Conservation (phyloP, 1,140 invertebrate genomes). For the Archegozetes longisetosus region DNA sequence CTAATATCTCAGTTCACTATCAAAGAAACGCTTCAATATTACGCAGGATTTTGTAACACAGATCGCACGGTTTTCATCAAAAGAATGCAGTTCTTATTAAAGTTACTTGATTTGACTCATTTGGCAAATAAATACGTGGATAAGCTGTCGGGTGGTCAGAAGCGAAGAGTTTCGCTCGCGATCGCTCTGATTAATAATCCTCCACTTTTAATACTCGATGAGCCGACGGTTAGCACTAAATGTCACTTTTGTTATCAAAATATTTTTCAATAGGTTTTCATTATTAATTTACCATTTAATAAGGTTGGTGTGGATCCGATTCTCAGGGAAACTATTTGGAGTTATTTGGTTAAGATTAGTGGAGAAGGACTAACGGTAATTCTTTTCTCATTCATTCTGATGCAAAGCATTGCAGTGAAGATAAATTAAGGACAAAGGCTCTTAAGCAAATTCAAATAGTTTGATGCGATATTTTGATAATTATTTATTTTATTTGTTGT, state of each 20-base stretch:
- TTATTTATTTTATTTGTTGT: no score
- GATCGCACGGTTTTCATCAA: conserved; percentile 30
- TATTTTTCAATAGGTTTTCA: neutral
- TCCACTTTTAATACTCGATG: conserved; percentile 78
- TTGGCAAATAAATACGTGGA: conserved; percentile 22
- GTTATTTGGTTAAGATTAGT: conserved; percentile 14
- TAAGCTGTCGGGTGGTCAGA: conserved; percentile 64
- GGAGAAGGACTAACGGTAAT: conserved; percentile 38
- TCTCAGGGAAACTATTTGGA: conserved; percentile 22
- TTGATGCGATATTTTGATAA: no score
- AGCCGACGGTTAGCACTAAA: conserved; percentile 55
- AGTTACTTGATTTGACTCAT: conserved; percentile 70
- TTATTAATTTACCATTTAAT: neutral
- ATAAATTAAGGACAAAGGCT: no score
- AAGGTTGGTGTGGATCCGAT: conserved; percentile 32
- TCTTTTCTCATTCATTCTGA: neutral
- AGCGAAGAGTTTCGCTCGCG: conserved; percentile 76
- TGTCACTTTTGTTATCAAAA: neutral
- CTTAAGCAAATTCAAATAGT: no score
- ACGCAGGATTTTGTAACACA: conserved; percentile 25
- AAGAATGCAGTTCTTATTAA: conserved; percentile 65
- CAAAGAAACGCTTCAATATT: conserved; percentile 16
- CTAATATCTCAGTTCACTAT: conserved; percentile 30
- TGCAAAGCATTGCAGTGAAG: no score
- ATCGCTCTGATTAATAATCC: conserved; percentile 83